These are phyloP conservation scores for Pristionchus entomophagus DNA, from an alignment of 2,888 invertebrate genomes.

Conservation along the genomic window DNA sequence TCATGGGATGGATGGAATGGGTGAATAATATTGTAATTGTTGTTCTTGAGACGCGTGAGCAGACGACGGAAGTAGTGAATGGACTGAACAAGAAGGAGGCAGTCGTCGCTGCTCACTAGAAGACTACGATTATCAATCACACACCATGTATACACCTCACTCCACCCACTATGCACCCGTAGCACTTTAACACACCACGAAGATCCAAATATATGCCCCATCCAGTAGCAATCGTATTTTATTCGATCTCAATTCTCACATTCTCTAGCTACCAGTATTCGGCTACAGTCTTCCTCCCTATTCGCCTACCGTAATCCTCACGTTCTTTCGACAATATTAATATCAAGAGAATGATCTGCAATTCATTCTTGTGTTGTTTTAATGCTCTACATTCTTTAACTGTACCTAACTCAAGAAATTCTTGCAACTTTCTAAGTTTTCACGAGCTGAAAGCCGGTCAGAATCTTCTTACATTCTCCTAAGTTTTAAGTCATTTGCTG, in stretches of 20 bases:
- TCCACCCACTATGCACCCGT: too few relatives aligned
- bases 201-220: not conserved
- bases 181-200: not conserved
- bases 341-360: not conserved
- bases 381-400: not conserved
- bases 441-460: not conserved
- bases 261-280: conserved; percentile 2
- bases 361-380: conserved; percentile 8
- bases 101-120: not conserved
- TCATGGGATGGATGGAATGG: too few relatives aligned
- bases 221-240: not conserved
- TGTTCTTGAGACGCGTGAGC: not conserved
- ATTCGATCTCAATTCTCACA: not conserved
- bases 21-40: not conserved
- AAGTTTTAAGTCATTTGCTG: not conserved
- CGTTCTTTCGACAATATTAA: conserved; percentile 11
- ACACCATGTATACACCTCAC: too few relatives aligned
- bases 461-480: not conserved
- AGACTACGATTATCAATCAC: not conserved
- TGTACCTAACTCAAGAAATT: not conserved
- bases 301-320: not conserved
- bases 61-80: conserved; percentile 18
- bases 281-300: not conserved
- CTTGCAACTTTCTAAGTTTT: not conserved
- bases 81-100: conserved; percentile 33